Conservation (phyloP, 2,113 vertebrate species). For the Ibidorhyncha struthersii region DNA sequence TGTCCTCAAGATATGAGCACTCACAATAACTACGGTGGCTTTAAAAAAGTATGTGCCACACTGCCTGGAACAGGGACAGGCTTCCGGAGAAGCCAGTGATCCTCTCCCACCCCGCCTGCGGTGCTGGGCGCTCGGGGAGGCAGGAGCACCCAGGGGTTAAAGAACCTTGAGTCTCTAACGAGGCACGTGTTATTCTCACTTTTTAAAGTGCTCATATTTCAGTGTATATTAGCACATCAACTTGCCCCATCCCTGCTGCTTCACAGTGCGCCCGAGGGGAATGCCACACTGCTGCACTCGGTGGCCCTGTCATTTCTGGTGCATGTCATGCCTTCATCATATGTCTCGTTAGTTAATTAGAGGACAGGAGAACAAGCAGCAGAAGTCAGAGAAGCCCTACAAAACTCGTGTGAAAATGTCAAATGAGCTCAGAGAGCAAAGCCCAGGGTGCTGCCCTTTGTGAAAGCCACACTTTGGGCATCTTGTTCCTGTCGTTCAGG, state of each 20-base stretch:
- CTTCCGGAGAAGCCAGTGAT: not conserved
- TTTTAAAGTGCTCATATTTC: rapidly evolving
- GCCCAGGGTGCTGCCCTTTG: not conserved
- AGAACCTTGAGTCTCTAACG: rapidly evolving
- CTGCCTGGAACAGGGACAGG: not conserved
- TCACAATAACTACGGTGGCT: rapidly evolving
- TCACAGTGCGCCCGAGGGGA: not conserved
- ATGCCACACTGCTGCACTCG: not conserved
- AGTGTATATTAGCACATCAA: not conserved
- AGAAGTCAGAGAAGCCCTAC: not conserved
- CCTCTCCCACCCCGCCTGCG: too few species aligned
- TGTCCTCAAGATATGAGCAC: rapidly evolving
- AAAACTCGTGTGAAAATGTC: not conserved
- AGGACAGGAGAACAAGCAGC: not conserved
- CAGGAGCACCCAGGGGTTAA: rapidly evolving
- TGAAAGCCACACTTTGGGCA: not conserved
- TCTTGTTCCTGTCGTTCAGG: not conserved
- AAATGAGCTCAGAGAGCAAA: not conserved
- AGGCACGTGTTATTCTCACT: not conserved
- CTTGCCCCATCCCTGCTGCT: not conserved
- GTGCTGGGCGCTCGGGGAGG: rapidly evolving
- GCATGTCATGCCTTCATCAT: not conserved
- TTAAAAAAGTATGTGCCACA: not conserved
- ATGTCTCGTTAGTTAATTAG: not conserved
- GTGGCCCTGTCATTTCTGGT: not conserved